Conservation (phyloP, 2,113 vertebrate species). For the Sorex fumeus region DNA sequence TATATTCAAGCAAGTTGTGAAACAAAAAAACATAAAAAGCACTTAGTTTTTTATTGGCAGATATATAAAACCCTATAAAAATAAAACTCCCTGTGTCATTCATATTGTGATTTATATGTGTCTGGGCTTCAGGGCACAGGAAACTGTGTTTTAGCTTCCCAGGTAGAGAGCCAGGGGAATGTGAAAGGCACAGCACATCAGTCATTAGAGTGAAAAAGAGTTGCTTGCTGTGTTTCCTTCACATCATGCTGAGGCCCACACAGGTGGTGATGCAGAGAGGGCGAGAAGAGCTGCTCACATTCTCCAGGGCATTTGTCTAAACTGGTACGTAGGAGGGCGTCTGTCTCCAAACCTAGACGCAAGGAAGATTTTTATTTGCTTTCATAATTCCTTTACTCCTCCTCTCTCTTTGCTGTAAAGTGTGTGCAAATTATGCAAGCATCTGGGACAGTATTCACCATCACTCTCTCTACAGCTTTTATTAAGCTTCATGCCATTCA, state of each 20-base stretch:
- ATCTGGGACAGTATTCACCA: conserved; percentile 48
- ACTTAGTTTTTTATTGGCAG: conserved; percentile 47
- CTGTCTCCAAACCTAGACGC: conserved; percentile 50
- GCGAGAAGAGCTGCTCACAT: rapidly evolving
- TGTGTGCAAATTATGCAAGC: conserved; percentile 56
- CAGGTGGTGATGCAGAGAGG: neutral
- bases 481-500: conserved; percentile 63
- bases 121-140: neutral
- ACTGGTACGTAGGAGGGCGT: neutral
- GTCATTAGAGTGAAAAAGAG: neutral
- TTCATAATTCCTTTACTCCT: conserved; percentile 30
- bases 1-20: conserved; percentile 75
- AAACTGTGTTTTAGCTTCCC: neutral
- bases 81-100: conserved; percentile 57
- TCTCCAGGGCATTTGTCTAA: conserved; percentile 37
- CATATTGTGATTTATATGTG: conserved; percentile 50
- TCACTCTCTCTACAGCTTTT: conserved; percentile 51
- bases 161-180: neutral
- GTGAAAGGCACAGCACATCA: neutral
- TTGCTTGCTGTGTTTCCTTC: neutral
- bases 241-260: neutral
- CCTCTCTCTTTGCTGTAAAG: conserved; percentile 46
- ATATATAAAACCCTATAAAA: conserved; percentile 57
- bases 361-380: conserved; percentile 29
- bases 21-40: conserved; percentile 70